These are phyloP conservation scores for Drosophila lowei DNA, from an alignment of 1,140 invertebrate genomes.

Conservation along the genomic window DNA sequence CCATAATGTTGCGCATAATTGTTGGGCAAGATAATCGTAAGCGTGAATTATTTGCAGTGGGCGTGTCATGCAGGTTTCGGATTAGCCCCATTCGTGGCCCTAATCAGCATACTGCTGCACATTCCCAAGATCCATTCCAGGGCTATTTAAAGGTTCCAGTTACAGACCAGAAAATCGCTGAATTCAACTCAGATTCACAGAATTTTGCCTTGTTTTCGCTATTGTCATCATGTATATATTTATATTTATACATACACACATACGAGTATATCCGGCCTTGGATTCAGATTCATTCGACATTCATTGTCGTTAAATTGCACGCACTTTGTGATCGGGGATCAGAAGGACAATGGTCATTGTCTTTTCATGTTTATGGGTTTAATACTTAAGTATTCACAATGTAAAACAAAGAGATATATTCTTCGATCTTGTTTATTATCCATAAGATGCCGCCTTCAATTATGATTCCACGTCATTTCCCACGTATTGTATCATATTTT, in stretches of 20 bases:
- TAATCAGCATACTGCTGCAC: constrained; percentile 48
- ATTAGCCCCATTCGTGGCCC: constrained; percentile 28
- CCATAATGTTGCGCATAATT: constrained; percentile 67
- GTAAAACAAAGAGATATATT: constrained; percentile 22
- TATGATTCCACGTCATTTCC: constrained; percentile 14
- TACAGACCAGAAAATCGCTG: background rate
- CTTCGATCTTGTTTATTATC: constrained; percentile 1
- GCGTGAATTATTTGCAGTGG: constrained; percentile 52
- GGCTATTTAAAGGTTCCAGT: background rate
- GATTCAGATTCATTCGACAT: constrained; percentile 8
- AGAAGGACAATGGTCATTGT: constrained; percentile 70
- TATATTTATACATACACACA: constrained; percentile 25
- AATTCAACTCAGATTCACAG: constrained; percentile 6
- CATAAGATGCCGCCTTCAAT: constrained; percentile 2
- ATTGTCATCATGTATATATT: background rate
- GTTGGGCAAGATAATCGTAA: constrained; percentile 48
- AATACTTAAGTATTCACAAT: constrained; percentile 3
- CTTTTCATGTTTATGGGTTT: constrained; percentile 27
- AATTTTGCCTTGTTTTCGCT: constrained; percentile 19
- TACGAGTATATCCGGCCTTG: background rate
- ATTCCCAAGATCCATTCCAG: constrained; percentile 30
- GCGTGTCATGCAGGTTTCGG: constrained; percentile 40
- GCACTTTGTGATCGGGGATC: constrained; percentile 28
- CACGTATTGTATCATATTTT: constrained; percentile 8
- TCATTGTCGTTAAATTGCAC: constrained; percentile 17